phyloP scores from a whole-genome alignment of 2,113 vertebrate species.

The Daubentonia madagascariensis region DNA sequence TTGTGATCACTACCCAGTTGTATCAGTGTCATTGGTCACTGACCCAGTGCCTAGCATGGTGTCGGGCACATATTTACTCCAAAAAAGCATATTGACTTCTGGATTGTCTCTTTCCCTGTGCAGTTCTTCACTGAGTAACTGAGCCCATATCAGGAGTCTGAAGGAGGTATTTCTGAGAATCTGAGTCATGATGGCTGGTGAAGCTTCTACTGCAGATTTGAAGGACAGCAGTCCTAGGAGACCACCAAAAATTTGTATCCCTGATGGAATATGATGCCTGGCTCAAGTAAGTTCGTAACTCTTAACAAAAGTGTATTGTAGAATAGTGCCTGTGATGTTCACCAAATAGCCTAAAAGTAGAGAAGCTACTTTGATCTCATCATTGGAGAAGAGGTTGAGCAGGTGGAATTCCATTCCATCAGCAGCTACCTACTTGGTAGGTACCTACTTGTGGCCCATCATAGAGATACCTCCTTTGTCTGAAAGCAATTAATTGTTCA shows the following conservation, averaged over 20 bases:
- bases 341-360: not conserved
- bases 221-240: not conserved
- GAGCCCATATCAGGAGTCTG: not conserved
- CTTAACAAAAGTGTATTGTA: not conserved
- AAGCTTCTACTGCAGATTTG: not conserved
- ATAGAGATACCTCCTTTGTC: not conserved
- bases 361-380: not conserved
- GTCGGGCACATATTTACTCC: not conserved
- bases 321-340: not conserved
- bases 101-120: not conserved
- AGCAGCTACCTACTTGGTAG: not conserved
- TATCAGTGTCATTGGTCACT: not conserved
- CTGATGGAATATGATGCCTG: not conserved
- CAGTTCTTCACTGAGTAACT: not conserved
- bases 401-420: not conserved
- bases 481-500: not conserved
- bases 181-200: not conserved
- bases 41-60: not conserved
- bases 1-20: not conserved
- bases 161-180: not conserved
- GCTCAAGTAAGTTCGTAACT: not conserved
- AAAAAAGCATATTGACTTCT: not conserved
- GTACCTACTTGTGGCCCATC: not conserved
- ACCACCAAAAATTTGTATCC: not conserved
- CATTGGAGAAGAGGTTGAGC: no score